A percentile compares a stretch with the other conserved stretches of the same genome.
Evolutionary conservation across 2,113 vertebrate genomes (phyloP).

Genomic region (Silurus meridionalis): DNA sequence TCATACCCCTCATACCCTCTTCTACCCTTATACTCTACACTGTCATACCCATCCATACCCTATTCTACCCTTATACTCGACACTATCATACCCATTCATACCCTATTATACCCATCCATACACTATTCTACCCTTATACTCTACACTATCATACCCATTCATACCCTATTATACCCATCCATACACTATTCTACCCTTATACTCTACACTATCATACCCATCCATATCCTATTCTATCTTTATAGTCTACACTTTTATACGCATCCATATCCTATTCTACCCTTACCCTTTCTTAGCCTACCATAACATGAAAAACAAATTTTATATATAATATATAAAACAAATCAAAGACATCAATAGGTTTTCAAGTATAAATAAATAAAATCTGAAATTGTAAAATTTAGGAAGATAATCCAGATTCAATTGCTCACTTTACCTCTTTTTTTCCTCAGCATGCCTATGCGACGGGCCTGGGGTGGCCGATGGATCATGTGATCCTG

Average conservation of each 20-base stretch:
- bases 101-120: neutral
- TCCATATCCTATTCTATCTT: too few relatives aligned
- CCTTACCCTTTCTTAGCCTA: neutral
- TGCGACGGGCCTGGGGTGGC: slow-evolving; percentile 71
- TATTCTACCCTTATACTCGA: neutral
- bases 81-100: neutral
- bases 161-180: neutral
- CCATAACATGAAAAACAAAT: too few relatives aligned
- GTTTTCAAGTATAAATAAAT: too few relatives aligned
- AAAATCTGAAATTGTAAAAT: neutral
- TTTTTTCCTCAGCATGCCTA: slow-evolving; percentile 64
- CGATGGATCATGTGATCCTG: slow-evolving; percentile 58
- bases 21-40: too few relatives aligned
- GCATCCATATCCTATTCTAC: neutral
- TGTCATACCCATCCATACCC: too few relatives aligned
- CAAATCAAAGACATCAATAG: too few relatives aligned
- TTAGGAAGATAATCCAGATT: neutral
- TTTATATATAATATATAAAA: too few relatives aligned
- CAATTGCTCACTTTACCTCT: neutral
- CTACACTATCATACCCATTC: neutral
- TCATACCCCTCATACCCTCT: too few relatives aligned
- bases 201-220: neutral
- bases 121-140: neutral
- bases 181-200: neutral
- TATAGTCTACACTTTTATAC: neutral